Base-by-base conservation (phyloP, 2,888 invertebrate genomes). In the Magallana nippona region DNA sequence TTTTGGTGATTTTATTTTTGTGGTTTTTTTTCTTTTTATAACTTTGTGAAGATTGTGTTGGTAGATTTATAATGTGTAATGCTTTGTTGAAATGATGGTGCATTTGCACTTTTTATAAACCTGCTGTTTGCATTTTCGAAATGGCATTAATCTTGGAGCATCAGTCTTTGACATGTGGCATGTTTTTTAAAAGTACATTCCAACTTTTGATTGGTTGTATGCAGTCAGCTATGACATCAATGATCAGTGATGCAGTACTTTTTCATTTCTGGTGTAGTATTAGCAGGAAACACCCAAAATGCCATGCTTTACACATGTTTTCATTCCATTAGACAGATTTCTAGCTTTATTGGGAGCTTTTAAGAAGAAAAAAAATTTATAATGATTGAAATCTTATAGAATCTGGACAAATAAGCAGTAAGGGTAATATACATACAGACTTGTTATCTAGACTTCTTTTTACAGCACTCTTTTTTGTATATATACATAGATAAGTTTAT, bases 201-300 rank as follows among this genome's bases (percentile, higher is more conserved):
- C 22, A 27, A 11, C 22, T 11, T 63, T 63, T 63, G 63, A 63
- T 63, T 63, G 63, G 63, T 22, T 63, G 63, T 63, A 27, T 27
- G 27, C 22, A 63, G 63, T 63, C 63, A 27, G 27, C 22, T 22
- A 22, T 63, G 13, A 63, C 63, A 10, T 60, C 8, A 60, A 60
- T 60, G 60, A 60, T 60, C 60, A 60, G 60, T 63, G 27, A 27
- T 27, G 13, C 63, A 63, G 63, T 63, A 63, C 63, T 63, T 63
- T 63, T 44, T 63, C 63, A 27, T 22, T 3, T 22, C 22, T 63
- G 22, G 27, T 63, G 63, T 63, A 63, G 63, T 22, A 22, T 27
- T 63, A 63, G 22, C 63, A 22, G 63, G 63, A 27, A 63, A 63
- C 63, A 63, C 63, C 63, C 63, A 63, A 63, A 22, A 63, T 63